phyloP scores from a whole-genome alignment of 2,888 invertebrate species.

The Blastobasis adustella region DNA sequence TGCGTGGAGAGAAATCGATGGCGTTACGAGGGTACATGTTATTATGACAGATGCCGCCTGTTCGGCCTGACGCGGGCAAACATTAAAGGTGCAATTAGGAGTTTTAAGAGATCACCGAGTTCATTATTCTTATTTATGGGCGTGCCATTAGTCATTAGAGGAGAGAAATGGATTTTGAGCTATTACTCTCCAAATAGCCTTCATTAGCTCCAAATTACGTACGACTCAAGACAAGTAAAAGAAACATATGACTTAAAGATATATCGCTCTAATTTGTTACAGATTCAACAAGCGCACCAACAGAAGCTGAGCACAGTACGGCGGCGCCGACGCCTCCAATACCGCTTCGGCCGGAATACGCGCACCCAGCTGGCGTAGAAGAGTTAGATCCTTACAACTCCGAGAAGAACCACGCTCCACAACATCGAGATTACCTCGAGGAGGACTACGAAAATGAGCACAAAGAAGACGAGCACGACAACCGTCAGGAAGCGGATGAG shows the following conservation, averaged over 20 bases:
- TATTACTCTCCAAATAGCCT: no score
- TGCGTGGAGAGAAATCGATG: constrained; percentile 50
- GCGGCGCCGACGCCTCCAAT: constrained; percentile 47
- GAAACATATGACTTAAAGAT: no score
- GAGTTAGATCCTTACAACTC: constrained; percentile 67
- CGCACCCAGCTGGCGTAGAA: constrained; percentile 65
- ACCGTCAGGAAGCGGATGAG: constrained; percentile 67
- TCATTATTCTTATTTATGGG: no score
- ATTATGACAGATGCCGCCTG: constrained; percentile 68
- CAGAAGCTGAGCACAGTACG: constrained; percentile 48
- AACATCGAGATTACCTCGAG: constrained; percentile 61
- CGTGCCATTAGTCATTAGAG: no score
- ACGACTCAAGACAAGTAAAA: no score
- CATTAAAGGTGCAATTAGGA: no score
- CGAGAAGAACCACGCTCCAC: constrained; percentile 52
- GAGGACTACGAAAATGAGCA: constrained; percentile 55
- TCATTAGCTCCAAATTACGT: no score
- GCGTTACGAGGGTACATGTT: constrained; percentile 53
- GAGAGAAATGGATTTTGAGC: no score
- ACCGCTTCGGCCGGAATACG: constrained; percentile 62
- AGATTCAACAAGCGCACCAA: constrained; percentile 49
- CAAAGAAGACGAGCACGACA: constrained; percentile 66
- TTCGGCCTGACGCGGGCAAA: constrained; percentile 10
- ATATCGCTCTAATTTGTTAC: constrained; percentile 33
- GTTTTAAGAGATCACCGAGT: no score